Evolutionary conservation across 1,140 invertebrate species (phyloP).

Genomic region (Tetraneura akinire): DNA sequence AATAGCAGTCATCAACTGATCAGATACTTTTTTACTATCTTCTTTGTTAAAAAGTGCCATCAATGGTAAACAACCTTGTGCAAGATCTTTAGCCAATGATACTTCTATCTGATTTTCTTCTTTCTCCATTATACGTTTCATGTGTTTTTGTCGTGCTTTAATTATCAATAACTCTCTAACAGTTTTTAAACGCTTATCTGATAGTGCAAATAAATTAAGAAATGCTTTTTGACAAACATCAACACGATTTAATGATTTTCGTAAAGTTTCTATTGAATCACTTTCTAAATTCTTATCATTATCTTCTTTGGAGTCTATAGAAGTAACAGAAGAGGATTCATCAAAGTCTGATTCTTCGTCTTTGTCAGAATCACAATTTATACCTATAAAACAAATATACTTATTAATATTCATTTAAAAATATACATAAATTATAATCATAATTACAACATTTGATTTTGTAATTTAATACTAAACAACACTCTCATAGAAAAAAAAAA

Average conservation of each 20-base stretch:
- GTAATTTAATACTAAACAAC: too few relatives aligned
- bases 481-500: too few relatives aligned
- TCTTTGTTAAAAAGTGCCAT: slow-evolving; percentile 51
- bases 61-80: slow-evolving; percentile 52
- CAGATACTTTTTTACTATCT: slow-evolving; percentile 50
- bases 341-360: slow-evolving; percentile 48
- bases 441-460: too few relatives aligned
- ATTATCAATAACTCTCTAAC: slow-evolving; percentile 62
- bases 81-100: slow-evolving; percentile 53
- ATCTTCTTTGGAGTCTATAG: slow-evolving; percentile 43
- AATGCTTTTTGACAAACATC: slow-evolving; percentile 64
- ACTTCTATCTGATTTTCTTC: slow-evolving; percentile 54
- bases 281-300: slow-evolving; percentile 38
- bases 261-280: slow-evolving; percentile 29
- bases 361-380: slow-evolving; percentile 42
- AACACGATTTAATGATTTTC: slow-evolving; percentile 54
- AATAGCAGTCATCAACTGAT: slow-evolving; percentile 54
- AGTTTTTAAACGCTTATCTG: slow-evolving; percentile 61
- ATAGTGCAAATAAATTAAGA: slow-evolving; percentile 62
- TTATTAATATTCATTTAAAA: not conserved
- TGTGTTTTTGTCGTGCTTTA: slow-evolving; percentile 56
- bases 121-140: slow-evolving; percentile 54
- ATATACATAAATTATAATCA: too few relatives aligned
- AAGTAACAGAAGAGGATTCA: slow-evolving; percentile 42
- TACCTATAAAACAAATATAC: slow-evolving; percentile 19